These are phyloP conservation scores for Quadriops clusia DNA, from an alignment of 2,888 invertebrate genomes.

Conservation along the genomic window DNA sequence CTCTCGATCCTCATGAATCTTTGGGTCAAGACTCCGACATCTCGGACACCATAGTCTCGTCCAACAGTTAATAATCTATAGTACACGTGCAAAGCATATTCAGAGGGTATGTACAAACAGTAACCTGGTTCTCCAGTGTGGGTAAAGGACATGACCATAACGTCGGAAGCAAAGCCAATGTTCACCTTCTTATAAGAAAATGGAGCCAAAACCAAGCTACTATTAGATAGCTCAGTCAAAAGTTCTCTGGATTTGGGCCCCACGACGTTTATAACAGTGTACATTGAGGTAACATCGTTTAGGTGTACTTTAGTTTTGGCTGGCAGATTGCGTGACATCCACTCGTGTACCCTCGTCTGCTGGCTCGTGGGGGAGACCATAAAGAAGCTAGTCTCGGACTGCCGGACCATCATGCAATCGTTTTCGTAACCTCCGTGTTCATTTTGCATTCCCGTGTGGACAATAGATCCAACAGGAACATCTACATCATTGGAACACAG, in stretches of 20 bases:
- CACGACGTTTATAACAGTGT: conserved; percentile 58
- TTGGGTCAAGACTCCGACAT: conserved; percentile 56
- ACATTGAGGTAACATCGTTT: conserved; percentile 60
- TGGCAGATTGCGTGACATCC: conserved; percentile 55
- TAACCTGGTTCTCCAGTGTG: conserved; percentile 63
- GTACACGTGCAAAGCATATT: conserved; percentile 64
- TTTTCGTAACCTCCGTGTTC: conserved; percentile 59
- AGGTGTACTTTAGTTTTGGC: conserved; percentile 47
- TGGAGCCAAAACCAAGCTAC: conserved; percentile 46
- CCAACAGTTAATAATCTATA: conserved; percentile 53
- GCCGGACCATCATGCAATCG: conserved; percentile 57
- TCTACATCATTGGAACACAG: conserved; percentile 57
- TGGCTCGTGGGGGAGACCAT: conserved; percentile 72
- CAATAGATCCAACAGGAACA: conserved; percentile 49
- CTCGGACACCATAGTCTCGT: conserved; percentile 52
- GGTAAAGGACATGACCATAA: conserved; percentile 58
- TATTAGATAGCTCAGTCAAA: conserved; percentile 51
- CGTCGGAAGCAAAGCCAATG: conserved; percentile 55
- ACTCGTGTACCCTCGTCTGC: conserved; percentile 58
- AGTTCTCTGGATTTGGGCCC: conserved; percentile 56
- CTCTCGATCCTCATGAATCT: conserved; percentile 55
- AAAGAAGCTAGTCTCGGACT: conserved; percentile 52
- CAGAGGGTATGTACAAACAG: conserved; percentile 57
- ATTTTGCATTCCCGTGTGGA: conserved; percentile 62
- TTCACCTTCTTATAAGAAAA: conserved; percentile 58